These are phyloP conservation scores for Ashinkailepas kermadecensis DNA, from an alignment of 2,888 invertebrate species.

Conservation along the genomic window DNA sequence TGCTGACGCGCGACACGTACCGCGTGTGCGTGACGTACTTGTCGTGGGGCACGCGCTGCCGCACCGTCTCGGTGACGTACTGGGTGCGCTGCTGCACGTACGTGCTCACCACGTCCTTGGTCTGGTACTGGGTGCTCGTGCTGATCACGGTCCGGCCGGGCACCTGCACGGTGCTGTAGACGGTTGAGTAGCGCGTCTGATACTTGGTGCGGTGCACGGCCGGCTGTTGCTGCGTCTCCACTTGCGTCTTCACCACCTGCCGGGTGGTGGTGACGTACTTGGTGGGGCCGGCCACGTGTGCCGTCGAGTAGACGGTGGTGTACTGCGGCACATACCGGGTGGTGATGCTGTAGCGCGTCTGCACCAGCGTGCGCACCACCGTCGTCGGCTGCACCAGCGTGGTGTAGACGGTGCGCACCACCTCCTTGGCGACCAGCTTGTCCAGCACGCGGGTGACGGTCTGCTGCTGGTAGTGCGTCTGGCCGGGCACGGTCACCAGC, in stretches of 20 bases:
- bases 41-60: background rate
- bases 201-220: constrained; percentile 8
- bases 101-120: background rate
- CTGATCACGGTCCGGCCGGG: background rate
- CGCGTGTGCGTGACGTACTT: background rate
- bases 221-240: background rate
- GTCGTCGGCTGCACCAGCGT: constrained; percentile 5
- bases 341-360: background rate
- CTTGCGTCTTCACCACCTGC: background rate
- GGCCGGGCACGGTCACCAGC: background rate
- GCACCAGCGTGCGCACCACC: background rate
- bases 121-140: background rate
- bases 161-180: background rate
- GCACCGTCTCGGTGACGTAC: background rate
- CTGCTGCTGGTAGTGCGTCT: background rate
- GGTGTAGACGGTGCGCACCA: background rate
- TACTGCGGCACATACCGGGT: background rate
- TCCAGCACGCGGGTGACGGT: background rate
- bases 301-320: background rate
- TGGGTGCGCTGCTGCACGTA: background rate
- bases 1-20: background rate
- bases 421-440: background rate
- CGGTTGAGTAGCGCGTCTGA: background rate
- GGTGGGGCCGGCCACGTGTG: background rate
- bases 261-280: background rate